Evolutionary conservation across 1,140 invertebrate genomes (phyloP), one percentile per base, ranked within the genome.

Genomic region (Tribolium madens): DNA sequence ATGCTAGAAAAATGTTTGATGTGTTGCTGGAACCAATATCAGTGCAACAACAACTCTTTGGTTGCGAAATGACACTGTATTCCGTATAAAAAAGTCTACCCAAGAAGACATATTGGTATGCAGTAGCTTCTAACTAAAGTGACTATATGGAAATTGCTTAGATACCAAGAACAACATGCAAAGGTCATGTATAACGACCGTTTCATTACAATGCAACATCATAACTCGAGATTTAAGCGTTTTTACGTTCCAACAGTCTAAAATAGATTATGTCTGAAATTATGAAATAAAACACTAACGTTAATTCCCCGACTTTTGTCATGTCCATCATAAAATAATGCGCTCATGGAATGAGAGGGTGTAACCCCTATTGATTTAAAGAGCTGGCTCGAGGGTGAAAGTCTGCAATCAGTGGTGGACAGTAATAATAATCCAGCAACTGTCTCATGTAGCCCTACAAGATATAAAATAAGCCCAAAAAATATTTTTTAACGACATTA

Each of bases 331-430:
- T 74, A 53, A 60, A 74, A 74, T 74, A 74, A 74, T 74, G 73
- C 33, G 73, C 36, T 48, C 71, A 33, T 14, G 60, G 50, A 26
- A 47, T n/a, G 73, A n/a, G 73, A 53, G 78, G 76, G 78, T 78
- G 75, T 64, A 77, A 76, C 57, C 78, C 76, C 76, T 80, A 80
- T 80, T 78, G 79, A 80, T 80, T 80, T 78, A 78, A 75, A 76
- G 71, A 68, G 48, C 68, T 42, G 69, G 69, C 73, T 73, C 26
- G 68, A 78, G 76, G 78, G 76, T 72, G 75, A 78, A 78, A 78
- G 77, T 77, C 36, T 50, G 46, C 70, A 72, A 72, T 72, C 70
- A 72, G 70, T 52, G 50, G 70, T 72, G 70, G 70, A 72, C 70
- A 72, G 46, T 31, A 10, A 64, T 18, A 36, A 33, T 36, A 9